Evolutionary conservation across 2,888 invertebrate species (phyloP), one percentile per base, ranked within the genome.

Genomic region (Ommatoiulus sabulosus): DNA sequence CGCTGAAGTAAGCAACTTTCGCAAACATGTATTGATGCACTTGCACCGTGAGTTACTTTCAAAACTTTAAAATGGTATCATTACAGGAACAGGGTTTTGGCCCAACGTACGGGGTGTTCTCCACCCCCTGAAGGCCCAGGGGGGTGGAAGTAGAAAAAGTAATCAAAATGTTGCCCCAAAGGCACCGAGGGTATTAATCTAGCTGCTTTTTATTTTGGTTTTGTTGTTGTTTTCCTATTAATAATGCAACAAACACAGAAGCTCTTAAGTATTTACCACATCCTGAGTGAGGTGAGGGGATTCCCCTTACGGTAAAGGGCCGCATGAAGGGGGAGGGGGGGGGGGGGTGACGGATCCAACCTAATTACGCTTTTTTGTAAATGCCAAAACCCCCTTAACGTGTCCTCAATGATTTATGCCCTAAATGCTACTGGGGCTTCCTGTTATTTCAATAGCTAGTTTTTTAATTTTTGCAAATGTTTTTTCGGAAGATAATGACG

Each of bases 171-270:
- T 5, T 20, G 63, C 63, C 63, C 63, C 63, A 20, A 20, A 63
- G 63, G 63, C 63, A 63, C 63, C 63, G 63, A 63, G 17, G 7
- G 63, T 63, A 63, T 63, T 63, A 63, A 63, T 63, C 63, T 63
- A 15, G 52, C 2, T 63, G n/a, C 7, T 63, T 63, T 63, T 63
- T n/a, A 35, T 63, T n/a, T 63, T 63, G 63, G 20, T 63, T 63
- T 63, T 63, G 63, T 63, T 63, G n/a, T 63, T 63, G 63, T 63
- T 63, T 63, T 63, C 63, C 63, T 20, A 63, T 63, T 63, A 63
- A 63, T 20, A 63, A 57, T 57, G 57, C 57, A 17, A 17, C 57
- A 17, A 57, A 57, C 57, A 57, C 63, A 63, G 63, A 20, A 63
- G 63, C 63, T 63, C 63, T 20, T 63, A 20, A 63, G 63, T 63